A percentile compares a stretch with the other conserved stretches of the same genome.
These are phyloP conservation scores for Spilogale gracilis DNA, from an alignment of 2,113 vertebrate species.

Conservation along the genomic window DNA sequence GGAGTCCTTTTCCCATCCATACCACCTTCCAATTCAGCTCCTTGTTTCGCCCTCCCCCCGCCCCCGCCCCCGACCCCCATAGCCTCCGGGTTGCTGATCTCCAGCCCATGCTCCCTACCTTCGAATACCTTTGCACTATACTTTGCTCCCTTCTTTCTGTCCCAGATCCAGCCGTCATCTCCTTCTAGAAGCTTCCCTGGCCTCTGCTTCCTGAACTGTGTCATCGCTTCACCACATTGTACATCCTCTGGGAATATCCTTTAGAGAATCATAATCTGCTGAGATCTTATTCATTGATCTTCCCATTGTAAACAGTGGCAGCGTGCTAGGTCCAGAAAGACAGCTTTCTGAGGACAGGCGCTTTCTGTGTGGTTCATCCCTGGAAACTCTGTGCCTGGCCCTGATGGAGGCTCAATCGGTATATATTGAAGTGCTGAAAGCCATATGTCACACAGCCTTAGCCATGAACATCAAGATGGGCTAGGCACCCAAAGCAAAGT, in stretches of 20 bases:
- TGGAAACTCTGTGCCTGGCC: fast-evolving
- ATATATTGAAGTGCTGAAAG: background rate
- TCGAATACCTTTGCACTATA: fast-evolving
- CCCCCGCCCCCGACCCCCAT: background rate
- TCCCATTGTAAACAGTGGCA: fast-evolving
- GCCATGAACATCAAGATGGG: background rate
- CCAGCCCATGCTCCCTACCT: background rate
- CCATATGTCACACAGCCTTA: fast-evolving
- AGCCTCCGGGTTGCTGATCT: background rate
- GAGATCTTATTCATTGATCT: background rate
- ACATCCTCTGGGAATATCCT: background rate
- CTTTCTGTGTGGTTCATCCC: fast-evolving
- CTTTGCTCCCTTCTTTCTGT: background rate
- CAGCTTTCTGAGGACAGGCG: background rate
- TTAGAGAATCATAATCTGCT: background rate
- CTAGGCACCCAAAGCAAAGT: fast-evolving
- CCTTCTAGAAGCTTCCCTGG: background rate
- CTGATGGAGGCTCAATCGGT: fast-evolving
- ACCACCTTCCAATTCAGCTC: fast-evolving
- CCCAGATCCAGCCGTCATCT: background rate
- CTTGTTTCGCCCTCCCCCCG: too few relatives aligned
- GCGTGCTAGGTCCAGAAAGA: background rate
- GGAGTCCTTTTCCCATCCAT: background rate
- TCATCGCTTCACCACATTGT: background rate
- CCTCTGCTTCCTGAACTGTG: background rate